phyloP scores from a whole-genome alignment of 2,113 vertebrate species.

The Lathamus discolor region DNA sequence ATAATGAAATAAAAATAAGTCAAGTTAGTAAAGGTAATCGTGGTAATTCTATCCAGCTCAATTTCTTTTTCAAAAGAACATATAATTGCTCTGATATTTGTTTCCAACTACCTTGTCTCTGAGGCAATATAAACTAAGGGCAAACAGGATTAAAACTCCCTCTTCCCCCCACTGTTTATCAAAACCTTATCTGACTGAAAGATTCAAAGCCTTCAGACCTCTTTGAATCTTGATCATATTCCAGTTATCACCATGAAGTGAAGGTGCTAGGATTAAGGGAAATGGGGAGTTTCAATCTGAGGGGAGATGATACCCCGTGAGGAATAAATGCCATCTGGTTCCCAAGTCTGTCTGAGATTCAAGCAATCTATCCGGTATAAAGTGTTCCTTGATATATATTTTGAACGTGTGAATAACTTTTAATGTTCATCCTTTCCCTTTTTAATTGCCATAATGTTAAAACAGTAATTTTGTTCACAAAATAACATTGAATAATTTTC shows the following conservation, averaged over 20 bases:
- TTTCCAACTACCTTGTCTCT: background rate
- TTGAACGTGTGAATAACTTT: background rate
- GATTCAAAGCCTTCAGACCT: background rate
- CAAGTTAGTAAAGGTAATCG: background rate
- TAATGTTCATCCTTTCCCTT: background rate
- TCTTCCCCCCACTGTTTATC: background rate
- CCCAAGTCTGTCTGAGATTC: background rate
- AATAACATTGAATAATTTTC: background rate
- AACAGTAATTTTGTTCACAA: background rate
- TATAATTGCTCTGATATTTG: constrained; percentile 5
- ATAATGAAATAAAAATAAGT: background rate
- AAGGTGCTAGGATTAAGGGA: background rate
- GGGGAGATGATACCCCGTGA: background rate
- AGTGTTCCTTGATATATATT: background rate
- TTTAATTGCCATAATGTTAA: background rate
- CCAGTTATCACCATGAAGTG: background rate
- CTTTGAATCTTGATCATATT: background rate
- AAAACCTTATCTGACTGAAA: background rate
- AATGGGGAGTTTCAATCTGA: background rate
- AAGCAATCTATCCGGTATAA: background rate
- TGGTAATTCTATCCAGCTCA: background rate
- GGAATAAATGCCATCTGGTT: background rate
- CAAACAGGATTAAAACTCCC: background rate
- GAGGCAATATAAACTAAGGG: background rate
- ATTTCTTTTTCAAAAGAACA: constrained; percentile 5